Percentiles rank a stretch among this genome's conserved stretches.
phyloP scores from a whole-genome alignment of 23 tunicate genomes.

The Clavelina lepadiformis region DNA sequence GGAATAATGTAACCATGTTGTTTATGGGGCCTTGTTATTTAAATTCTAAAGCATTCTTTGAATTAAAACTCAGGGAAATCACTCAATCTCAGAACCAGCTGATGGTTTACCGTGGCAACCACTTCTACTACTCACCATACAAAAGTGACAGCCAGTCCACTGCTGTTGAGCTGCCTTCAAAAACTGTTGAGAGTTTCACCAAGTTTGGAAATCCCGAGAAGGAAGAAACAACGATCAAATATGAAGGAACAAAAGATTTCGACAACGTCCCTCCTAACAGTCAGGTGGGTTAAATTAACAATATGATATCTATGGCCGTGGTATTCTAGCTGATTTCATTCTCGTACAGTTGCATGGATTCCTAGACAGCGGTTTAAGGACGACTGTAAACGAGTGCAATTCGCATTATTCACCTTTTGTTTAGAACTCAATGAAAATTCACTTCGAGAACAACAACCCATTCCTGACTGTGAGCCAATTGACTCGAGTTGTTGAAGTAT shows the following conservation, averaged over 20 bases:
- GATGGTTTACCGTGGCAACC: conserved; percentile 78
- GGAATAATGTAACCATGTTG: background rate
- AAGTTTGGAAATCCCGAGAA: conserved; percentile 65
- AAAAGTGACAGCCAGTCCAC: conserved; percentile 54
- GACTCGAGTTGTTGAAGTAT: conserved; percentile 78
- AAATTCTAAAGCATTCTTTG: background rate
- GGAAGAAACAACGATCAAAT: conserved; percentile 69
- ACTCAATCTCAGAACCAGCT: conserved; percentile 94
- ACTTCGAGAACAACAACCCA: conserved; percentile 91
- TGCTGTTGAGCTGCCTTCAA: conserved; percentile 69
- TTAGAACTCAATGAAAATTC: conserved; percentile 65
- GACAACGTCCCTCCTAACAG: conserved; percentile 53
- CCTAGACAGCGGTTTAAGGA: too few species aligned
- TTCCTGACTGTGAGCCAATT: conserved; percentile 72
- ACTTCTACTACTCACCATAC: conserved; percentile 90
- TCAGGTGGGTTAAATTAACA: too few species aligned
- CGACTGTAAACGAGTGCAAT: too few species aligned
- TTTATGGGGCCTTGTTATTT: background rate
- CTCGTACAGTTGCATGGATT: too few species aligned
- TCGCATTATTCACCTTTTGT: background rate
- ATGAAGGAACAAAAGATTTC: conserved; percentile 65
- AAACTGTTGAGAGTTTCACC: conserved; percentile 65
- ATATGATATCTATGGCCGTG: too few species aligned
- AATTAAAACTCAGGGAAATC: conserved; percentile 83
- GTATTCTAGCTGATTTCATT: too few species aligned